These are phyloP conservation scores for Xiphophorus couchianus DNA, from an alignment of 2,113 vertebrate species.

Conservation along the genomic window DNA sequence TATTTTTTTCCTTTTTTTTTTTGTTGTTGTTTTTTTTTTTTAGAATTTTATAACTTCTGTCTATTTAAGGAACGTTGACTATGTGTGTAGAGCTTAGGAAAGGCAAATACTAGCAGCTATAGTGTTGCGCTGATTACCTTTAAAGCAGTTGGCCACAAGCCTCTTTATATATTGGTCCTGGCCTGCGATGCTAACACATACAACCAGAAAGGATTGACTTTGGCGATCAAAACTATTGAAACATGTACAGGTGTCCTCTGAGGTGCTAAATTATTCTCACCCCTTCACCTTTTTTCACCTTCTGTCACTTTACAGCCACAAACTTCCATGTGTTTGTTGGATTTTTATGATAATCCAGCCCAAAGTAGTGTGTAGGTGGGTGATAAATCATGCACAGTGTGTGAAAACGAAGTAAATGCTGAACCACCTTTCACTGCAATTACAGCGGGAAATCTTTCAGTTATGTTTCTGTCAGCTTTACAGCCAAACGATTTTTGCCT, in stretches of 20 bases:
- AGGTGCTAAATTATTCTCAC: background rate
- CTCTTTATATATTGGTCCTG: background rate
- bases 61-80: slow-evolving; percentile 50
- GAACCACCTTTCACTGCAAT: background rate
- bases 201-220: too few species aligned
- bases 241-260: too few species aligned
- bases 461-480: background rate
- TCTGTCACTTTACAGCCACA: background rate
- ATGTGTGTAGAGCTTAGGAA: background rate
- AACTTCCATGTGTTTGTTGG: background rate
- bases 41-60: slow-evolving; percentile 36
- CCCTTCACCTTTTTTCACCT: background rate
- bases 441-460: background rate
- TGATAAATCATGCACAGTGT: too few species aligned
- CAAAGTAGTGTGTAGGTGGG: background rate
- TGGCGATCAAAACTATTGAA: too few species aligned
- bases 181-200: too few species aligned
- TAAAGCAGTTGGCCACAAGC: background rate
- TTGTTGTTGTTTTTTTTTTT: background rate
- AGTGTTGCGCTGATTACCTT: slow-evolving; percentile 4
- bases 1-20: too few species aligned
- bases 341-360: background rate
- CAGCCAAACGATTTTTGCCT: background rate
- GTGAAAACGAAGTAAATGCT: background rate
- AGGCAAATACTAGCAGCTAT: slow-evolving; percentile 5